These are phyloP conservation scores for Athalia rosae DNA, from an alignment of 2,888 invertebrate species.

Conservation along the genomic window DNA sequence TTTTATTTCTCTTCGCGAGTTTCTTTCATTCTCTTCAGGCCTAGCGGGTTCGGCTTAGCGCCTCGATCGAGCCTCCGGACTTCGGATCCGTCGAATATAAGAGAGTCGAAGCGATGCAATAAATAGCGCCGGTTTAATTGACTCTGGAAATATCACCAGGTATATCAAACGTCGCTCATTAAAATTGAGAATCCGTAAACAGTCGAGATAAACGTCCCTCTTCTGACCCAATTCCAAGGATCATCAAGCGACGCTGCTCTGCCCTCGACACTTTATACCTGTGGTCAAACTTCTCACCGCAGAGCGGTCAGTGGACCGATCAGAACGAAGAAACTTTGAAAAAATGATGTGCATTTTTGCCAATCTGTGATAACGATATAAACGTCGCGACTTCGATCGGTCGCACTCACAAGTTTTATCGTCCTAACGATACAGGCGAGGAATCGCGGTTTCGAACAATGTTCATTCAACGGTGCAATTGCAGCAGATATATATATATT, in stretches of 20 bases:
- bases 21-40: neutral
- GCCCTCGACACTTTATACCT: too few species aligned
- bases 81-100: neutral
- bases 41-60: neutral
- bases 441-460: too few species aligned
- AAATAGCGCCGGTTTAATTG: constrained; percentile 23
- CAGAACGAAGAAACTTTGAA: too few species aligned
- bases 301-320: too few species aligned
- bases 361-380: too few species aligned
- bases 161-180: constrained; percentile 34
- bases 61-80: neutral
- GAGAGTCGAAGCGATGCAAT: neutral
- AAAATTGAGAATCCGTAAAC: constrained; percentile 40
- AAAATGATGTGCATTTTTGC: too few species aligned
- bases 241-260: constrained; percentile 14
- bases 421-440: too few species aligned
- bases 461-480: too few species aligned
- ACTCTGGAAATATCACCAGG: constrained; percentile 26
- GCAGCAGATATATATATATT: too few species aligned
- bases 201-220: constrained; percentile 35
- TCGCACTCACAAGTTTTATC: too few species aligned
- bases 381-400: too few species aligned
- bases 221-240: constrained; percentile 23
- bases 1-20: neutral
- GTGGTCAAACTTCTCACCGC: too few species aligned